A percentile compares a stretch with the other conserved stretches of the same genome.
Conservation (phyloP, 2,113 vertebrate genomes). For the Galbula dea region DNA sequence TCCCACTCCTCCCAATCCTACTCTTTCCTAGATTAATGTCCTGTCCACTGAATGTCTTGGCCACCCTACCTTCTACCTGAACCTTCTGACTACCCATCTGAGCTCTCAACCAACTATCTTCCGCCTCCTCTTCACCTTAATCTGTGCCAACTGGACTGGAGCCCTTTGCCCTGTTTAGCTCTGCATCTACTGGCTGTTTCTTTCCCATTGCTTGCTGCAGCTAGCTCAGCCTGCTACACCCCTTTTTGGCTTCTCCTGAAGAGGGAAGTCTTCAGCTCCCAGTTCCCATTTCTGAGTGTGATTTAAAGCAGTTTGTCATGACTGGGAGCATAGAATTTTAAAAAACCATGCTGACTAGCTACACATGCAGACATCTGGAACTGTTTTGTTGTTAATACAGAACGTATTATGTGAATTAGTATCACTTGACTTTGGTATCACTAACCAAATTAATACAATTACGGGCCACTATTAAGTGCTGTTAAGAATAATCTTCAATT, state of each 20-base stretch:
- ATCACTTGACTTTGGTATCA: background rate
- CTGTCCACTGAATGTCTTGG: background rate
- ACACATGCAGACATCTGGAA: background rate
- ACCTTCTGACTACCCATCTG: background rate
- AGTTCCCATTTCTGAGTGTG: background rate
- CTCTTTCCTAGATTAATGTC: background rate
- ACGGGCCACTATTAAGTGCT: background rate
- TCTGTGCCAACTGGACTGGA: background rate
- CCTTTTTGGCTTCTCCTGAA: background rate
- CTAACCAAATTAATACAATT: background rate
- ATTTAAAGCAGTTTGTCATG: background rate
- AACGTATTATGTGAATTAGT: background rate
- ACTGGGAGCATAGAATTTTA: background rate
- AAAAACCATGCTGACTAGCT: background rate
- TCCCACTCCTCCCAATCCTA: background rate
- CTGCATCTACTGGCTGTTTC: background rate
- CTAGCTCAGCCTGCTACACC: background rate
- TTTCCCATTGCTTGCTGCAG: background rate
- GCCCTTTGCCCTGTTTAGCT: background rate
- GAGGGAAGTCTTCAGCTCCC: background rate
- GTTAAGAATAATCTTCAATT: background rate
- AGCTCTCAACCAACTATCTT: background rate
- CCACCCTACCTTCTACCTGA: background rate
- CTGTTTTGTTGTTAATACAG: background rate
- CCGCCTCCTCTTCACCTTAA: background rate